Conservation (phyloP, 2,888 invertebrate genomes). For the Galeruca laticollis region DNA sequence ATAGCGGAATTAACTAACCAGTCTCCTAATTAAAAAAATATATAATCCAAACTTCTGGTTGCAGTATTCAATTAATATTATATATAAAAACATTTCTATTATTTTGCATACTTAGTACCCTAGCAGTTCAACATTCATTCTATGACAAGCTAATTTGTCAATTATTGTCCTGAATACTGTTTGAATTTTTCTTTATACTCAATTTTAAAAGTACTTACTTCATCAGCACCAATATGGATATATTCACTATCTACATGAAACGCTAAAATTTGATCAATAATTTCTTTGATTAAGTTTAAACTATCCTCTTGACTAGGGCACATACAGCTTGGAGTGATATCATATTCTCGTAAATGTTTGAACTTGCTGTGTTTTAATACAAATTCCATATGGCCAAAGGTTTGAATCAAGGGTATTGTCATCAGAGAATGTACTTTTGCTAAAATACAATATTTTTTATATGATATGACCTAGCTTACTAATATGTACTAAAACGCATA, state of each 20-base stretch:
- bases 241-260: slow-evolving; percentile 76
- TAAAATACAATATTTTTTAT: slow-evolving; percentile 32
- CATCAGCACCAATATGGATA: slow-evolving; percentile 87
- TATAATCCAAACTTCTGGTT: no score
- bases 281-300: slow-evolving; percentile 72
- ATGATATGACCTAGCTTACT: no score
- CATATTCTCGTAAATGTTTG: slow-evolving; percentile 75
- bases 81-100: no score
- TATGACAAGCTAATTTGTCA: no score
- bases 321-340: slow-evolving; percentile 77
- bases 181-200: no score
- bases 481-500: no score
- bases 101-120: no score
- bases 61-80: no score
- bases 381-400: slow-evolving; percentile 90
- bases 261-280: slow-evolving; percentile 79
- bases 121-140: no score
- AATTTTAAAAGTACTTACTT: slow-evolving; percentile 64
- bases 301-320: slow-evolving; percentile 78
- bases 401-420: slow-evolving; percentile 85
- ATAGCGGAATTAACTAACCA: no score
- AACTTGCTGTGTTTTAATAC: slow-evolving; percentile 80
- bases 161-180: no score
- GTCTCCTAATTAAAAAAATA: no score
- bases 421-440: slow-evolving; percentile 76